Evolutionary conservation across 2,888 invertebrate species (phyloP).

Genomic region (Tiliacea citrago): DNA sequence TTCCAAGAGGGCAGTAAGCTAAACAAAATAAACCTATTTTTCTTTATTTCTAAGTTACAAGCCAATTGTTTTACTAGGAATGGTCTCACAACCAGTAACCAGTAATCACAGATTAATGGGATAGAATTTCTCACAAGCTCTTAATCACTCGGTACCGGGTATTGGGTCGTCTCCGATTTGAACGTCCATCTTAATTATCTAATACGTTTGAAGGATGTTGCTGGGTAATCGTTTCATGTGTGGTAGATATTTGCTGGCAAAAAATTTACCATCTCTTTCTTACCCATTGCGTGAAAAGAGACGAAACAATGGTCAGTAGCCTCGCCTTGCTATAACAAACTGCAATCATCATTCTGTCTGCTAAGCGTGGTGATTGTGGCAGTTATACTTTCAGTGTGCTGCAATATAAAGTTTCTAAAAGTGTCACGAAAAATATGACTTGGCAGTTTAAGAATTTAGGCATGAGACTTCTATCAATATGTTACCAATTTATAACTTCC

Average conservation of each 20-base stretch:
- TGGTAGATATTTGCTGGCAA: neutral
- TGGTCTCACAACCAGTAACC: neutral
- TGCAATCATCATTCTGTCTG: neutral
- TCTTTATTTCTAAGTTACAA: neutral
- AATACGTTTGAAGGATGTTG: slow-evolving; percentile 8
- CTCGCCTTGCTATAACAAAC: neutral
- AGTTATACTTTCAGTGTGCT: neutral
- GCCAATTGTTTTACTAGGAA: neutral
- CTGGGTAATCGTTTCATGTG: slow-evolving; percentile 11
- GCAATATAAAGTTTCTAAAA: neutral
- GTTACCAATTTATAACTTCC: neutral
- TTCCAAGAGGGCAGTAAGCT: neutral
- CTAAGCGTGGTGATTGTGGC: neutral
- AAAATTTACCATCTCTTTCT: neutral
- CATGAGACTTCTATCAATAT: neutral
- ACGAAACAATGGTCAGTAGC: neutral
- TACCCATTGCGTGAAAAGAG: neutral
- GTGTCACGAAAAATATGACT: neutral
- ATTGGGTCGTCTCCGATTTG: slow-evolving; percentile 17
- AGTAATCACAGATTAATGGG: slow-evolving; percentile 8
- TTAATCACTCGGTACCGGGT: slow-evolving; percentile 18
- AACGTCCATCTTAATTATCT: slow-evolving; percentile 22
- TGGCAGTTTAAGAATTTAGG: neutral
- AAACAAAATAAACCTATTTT: no score
- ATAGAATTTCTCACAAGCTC: slow-evolving; percentile 34